These are phyloP conservation scores for Gastrophysa polygoni DNA, from an alignment of 2,888 invertebrate genomes.

Conservation along the genomic window DNA sequence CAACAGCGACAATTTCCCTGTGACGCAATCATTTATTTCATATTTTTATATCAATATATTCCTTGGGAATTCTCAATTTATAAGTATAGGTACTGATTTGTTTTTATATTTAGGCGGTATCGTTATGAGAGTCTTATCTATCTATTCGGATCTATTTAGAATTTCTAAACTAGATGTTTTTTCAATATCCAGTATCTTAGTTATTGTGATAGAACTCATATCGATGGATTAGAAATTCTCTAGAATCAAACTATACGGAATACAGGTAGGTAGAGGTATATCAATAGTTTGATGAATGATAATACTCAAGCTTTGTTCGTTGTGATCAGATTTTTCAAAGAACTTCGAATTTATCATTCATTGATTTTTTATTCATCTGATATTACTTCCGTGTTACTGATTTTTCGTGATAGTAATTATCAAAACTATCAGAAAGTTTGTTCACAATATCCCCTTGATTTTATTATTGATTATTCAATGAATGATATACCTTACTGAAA, in stretches of 20 bases:
- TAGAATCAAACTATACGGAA: conserved; percentile 35
- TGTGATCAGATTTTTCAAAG: too few relatives aligned
- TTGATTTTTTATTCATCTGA: too few relatives aligned
- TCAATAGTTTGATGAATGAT: too few relatives aligned
- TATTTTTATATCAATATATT: conserved; percentile 36
- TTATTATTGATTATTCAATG: too few relatives aligned
- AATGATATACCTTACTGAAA: too few relatives aligned
- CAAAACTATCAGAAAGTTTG: too few relatives aligned
- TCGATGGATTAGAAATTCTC: conserved; percentile 37
- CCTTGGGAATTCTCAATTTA: conserved; percentile 51
- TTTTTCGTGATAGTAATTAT: too few relatives aligned
- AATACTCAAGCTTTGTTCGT: too few relatives aligned
- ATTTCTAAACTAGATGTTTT: conserved; percentile 49
- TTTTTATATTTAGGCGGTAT: conserved; percentile 48
- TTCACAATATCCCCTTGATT: too few relatives aligned
- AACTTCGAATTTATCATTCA: too few relatives aligned
- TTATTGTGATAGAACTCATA: conserved; percentile 35
- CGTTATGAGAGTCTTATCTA: conserved; percentile 49
- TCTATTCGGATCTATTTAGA: conserved; percentile 52
- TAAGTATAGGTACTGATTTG: conserved; percentile 49
- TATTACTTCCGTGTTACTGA: too few relatives aligned
- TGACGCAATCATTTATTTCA: conserved; percentile 44
- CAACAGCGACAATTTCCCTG: conserved; percentile 48
- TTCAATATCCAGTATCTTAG: conserved; percentile 44
- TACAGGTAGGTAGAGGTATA: too few relatives aligned